Evolutionary conservation across 2,113 vertebrate species (phyloP).

Genomic region (Equus quagga): DNA sequence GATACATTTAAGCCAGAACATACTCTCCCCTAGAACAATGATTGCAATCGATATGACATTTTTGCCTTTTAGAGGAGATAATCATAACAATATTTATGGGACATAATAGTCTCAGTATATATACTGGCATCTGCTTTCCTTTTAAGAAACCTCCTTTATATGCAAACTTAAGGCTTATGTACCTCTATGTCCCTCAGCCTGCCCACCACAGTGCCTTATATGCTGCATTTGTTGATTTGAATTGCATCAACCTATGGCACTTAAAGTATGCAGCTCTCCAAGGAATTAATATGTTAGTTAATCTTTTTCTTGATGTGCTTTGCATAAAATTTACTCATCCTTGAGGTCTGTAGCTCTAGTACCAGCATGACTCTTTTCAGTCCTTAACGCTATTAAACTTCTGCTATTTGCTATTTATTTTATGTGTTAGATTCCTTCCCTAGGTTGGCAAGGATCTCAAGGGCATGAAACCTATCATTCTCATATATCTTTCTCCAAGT

Average conservation of each 20-base stretch:
- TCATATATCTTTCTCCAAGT: background rate
- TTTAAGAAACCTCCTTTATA: background rate
- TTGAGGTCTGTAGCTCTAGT: background rate
- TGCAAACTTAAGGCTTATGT: background rate
- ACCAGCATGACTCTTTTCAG: background rate
- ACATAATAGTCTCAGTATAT: background rate
- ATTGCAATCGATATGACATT: constrained; percentile 16
- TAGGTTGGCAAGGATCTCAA: background rate
- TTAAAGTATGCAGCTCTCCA: background rate
- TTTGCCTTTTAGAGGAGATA: background rate
- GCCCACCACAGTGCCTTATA: background rate
- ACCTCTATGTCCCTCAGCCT: background rate
- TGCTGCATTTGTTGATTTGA: background rate
- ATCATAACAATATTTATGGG: background rate
- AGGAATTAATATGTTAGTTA: background rate
- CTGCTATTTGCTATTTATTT: background rate
- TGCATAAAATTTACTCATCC: background rate
- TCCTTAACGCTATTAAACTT: background rate
- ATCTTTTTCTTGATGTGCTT: background rate
- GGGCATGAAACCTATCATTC: background rate
- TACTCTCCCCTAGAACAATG: background rate
- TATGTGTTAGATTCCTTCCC: background rate
- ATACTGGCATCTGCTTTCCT: background rate
- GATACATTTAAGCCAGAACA: constrained; percentile 13
- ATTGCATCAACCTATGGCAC: background rate